A percentile compares a stretch with the other conserved stretches of the same genome.
Conservation (phyloP, 2,797 vertebrate species). For the Astyanax mexicanus region DNA sequence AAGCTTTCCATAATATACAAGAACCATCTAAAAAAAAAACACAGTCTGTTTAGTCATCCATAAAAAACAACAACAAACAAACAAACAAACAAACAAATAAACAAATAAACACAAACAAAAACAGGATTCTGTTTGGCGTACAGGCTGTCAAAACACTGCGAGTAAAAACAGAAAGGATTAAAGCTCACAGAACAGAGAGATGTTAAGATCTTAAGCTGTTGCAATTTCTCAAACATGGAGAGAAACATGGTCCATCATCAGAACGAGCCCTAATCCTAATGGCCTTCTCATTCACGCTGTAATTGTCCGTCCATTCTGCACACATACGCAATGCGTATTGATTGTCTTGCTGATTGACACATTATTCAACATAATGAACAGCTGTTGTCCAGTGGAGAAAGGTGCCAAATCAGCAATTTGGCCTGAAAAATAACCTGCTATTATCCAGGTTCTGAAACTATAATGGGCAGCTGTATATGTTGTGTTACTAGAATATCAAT, state of each 20-base stretch:
- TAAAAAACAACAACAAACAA: no score
- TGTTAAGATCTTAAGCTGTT: not conserved
- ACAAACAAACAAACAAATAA: no score
- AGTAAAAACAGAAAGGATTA: not conserved
- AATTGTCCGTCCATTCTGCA: not conserved
- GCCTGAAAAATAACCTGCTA: not conserved
- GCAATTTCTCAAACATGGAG: not conserved
- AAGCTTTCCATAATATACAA: no score
- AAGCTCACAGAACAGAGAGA: no score
- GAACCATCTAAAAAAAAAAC: no score
- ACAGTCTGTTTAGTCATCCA: no score
- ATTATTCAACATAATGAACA: constrained; percentile 11
- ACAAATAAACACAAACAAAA: no score
- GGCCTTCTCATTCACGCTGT: not conserved
- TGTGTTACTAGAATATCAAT: not conserved
- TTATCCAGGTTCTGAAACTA: not conserved
- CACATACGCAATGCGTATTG: not conserved
- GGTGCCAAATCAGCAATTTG: not conserved
- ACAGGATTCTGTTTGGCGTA: no score
- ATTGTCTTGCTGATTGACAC: not conserved
- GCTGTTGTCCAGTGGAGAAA: not conserved
- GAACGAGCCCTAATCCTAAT: no score
- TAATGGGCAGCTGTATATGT: not conserved
- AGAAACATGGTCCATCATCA: not conserved
- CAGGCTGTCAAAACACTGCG: not conserved